Base-by-base conservation (phyloP, 2,888 invertebrate genomes). In the Operophtera brumata region DNA sequence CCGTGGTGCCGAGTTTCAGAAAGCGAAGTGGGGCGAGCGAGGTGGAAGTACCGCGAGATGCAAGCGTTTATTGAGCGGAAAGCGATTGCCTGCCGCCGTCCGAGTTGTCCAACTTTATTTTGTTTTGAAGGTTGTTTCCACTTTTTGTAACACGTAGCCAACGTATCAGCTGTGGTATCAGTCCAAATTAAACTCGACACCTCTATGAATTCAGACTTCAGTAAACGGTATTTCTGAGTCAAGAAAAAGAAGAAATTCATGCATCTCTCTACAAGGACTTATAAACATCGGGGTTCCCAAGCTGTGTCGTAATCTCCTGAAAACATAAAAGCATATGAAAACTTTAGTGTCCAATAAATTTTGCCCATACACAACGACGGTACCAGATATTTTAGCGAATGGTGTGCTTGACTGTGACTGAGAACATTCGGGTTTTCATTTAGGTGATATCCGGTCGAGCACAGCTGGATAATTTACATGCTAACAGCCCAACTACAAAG, bases 261-360 rank as follows among this genome's bases (percentile, higher is more conserved):
- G 72, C 70, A 73, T 75, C 75, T 77, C 73, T 76, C 70, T 12
- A 6, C 34, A 12, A 47, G 71, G 75, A 67, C 76, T 78, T 80
- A 77, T 78, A 78, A 81, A 78, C 76, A 75, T 76, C 73, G 71
- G 70, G 66, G 68, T 62, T 64, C 70, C 20, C 51, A 73, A 77
- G 76, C 76, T 74, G 80, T 74, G 69, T 70, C 76, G 79, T 80
- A 84, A 84, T 85, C 82, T 84, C 73, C 74, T 72, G 68, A 76
- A 84, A 80, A 79, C 80, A 81, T 84, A 80, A 82, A 82, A 77
- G 78, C 74, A 75, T 80, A 82, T 82, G 80, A 84, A 86, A 84
- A 80, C 71, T 84, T 84, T 84, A 86, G 78, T 83, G 71, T 76
- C 76, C 77, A 80, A 77, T 85, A 84, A 84, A 83, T 84, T 82